Conservation (phyloP, 2,888 invertebrate genomes). For the Corbicula japonica region DNA sequence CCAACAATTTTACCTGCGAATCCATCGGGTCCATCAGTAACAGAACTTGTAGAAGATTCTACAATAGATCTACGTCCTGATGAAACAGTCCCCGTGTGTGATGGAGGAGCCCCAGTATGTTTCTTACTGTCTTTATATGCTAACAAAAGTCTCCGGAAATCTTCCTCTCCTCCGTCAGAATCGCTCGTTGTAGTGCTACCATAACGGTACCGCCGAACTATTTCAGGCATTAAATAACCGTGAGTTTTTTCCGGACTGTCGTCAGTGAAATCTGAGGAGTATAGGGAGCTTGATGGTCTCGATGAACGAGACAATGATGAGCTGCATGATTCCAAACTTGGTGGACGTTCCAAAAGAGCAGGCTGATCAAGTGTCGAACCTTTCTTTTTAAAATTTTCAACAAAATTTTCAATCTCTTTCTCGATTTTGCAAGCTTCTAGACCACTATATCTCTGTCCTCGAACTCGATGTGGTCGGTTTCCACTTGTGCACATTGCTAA, state of each 20-base stretch:
- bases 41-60: conserved; percentile 36
- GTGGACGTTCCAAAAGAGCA: conserved; percentile 67
- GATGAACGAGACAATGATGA: conserved; percentile 67
- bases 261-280: conserved; percentile 78
- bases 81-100: conserved; percentile 5
- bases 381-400: conserved; percentile 81
- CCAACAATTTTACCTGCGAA: conserved; percentile 34
- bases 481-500: conserved; percentile 61
- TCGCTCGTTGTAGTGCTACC: conserved; percentile 70
- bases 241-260: conserved; percentile 75
- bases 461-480: conserved; percentile 50
- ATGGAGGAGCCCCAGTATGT: conserved; percentile 36
- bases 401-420: conserved; percentile 81
- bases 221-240: conserved; percentile 69
- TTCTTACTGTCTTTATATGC: conserved; percentile 67
- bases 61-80: conserved; percentile 17
- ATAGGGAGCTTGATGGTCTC: conserved; percentile 78
- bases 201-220: conserved; percentile 65
- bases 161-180: conserved; percentile 70
- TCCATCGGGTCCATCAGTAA: conserved; percentile 68
- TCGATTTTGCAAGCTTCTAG: conserved; percentile 77
- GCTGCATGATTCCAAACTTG: conserved; percentile 66
- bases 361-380: conserved; percentile 75
- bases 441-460: conserved; percentile 65
- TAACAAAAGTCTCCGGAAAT: conserved; percentile 58